A percentile compares a stretch with the other conserved stretches of the same genome.
phyloP scores from a whole-genome alignment of 2,888 invertebrate genomes.

The Troides helena region DNA sequence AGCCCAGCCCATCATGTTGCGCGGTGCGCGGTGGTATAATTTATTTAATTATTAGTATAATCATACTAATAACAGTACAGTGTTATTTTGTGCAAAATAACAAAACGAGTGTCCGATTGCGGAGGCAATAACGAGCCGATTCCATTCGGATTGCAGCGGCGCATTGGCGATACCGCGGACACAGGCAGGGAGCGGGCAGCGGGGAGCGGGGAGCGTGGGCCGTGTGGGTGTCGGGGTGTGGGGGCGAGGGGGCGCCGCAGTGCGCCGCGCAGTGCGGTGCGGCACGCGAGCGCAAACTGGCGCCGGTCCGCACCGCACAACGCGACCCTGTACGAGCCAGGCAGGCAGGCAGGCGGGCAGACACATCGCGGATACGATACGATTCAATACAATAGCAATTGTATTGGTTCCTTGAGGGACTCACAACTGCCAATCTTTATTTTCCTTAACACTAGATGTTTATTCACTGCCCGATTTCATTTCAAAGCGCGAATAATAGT shows the following conservation, averaged over 20 bases:
- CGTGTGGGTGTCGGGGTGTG: not conserved
- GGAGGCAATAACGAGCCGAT: too few relatives aligned
- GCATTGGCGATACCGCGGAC: not conserved
- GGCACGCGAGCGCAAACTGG: not conserved
- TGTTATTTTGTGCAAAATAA: too few relatives aligned
- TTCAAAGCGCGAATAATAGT: too few relatives aligned
- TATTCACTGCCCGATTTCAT: not conserved
- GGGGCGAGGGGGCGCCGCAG: not conserved
- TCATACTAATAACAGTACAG: too few relatives aligned
- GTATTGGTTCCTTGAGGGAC: not conserved
- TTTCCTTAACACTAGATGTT: not conserved
- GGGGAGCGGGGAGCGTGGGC: too few relatives aligned
- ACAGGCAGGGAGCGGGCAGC: too few relatives aligned
- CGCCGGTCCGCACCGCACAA: not conserved
- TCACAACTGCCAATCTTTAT: not conserved
- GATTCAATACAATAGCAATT: slow-evolving; percentile 2
- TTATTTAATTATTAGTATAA: too few relatives aligned
- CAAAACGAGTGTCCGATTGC: too few relatives aligned
- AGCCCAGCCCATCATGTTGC: too few relatives aligned
- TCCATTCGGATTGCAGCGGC: not conserved
- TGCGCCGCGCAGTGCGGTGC: slow-evolving; percentile 1
- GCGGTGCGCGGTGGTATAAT: too few relatives aligned
- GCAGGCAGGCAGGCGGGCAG: not conserved
- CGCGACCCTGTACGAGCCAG: too few relatives aligned
- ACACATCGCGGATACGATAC: not conserved